Percentiles rank a stretch among this genome's conserved stretches.
Evolutionary conservation across 2,888 invertebrate species (phyloP).

Genomic region (Leucoptera coffeella): DNA sequence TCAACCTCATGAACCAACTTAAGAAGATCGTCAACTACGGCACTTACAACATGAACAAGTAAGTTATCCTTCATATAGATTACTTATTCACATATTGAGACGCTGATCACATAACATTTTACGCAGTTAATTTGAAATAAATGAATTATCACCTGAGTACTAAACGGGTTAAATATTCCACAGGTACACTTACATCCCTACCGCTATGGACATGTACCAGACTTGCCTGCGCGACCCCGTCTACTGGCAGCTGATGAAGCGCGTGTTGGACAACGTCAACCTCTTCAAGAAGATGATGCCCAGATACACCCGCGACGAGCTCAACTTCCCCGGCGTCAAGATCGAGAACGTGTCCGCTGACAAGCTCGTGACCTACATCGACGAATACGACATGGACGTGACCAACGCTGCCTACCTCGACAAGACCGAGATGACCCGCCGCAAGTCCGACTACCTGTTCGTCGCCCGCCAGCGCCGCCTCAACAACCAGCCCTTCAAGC

Average conservation of each 20-base stretch:
- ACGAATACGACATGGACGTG: slow-evolving; percentile 60
- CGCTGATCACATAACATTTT: too few species aligned
- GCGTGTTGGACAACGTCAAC: slow-evolving; percentile 46
- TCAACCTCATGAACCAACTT: slow-evolving; percentile 25
- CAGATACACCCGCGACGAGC: slow-evolving; percentile 54
- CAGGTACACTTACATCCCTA: slow-evolving; percentile 47
- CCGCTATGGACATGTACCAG: slow-evolving; percentile 56
- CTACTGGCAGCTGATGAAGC: slow-evolving; percentile 64
- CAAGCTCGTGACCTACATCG: slow-evolving; percentile 63
- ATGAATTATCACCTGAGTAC: too few species aligned
- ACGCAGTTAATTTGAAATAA: too few species aligned
- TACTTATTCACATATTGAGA: too few species aligned
- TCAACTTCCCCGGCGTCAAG: slow-evolving; percentile 58
- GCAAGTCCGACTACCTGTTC: slow-evolving; percentile 34
- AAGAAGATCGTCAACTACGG: slow-evolving; percentile 26
- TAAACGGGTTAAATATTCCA: too few species aligned
- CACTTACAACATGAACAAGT: slow-evolving; percentile 33
- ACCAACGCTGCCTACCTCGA: slow-evolving; percentile 56
- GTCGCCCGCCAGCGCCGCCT: slow-evolving; percentile 57
- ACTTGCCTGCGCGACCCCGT: slow-evolving; percentile 67
- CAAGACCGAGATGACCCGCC: slow-evolving; percentile 36
- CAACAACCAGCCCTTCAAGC: slow-evolving; percentile 60
- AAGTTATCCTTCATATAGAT: slow-evolving; percentile 9
- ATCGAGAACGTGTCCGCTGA: slow-evolving; percentile 58
- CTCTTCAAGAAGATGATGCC: slow-evolving; percentile 56